These are phyloP conservation scores for Cacatua alba DNA, from an alignment of 2,113 vertebrate species.

Conservation along the genomic window DNA sequence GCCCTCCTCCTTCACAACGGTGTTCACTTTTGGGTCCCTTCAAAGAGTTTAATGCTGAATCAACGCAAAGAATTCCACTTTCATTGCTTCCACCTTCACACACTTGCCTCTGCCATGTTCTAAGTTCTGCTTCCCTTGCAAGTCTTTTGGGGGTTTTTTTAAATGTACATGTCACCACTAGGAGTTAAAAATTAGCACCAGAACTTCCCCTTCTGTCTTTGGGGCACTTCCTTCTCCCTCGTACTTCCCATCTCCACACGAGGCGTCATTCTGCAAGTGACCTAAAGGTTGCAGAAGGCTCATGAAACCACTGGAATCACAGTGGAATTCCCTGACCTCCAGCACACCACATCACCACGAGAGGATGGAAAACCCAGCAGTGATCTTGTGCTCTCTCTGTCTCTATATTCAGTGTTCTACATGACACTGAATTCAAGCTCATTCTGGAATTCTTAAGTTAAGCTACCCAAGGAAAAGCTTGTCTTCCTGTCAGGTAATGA, in stretches of 20 bases:
- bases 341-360: background rate
- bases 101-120: accelerated
- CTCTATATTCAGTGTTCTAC: accelerated
- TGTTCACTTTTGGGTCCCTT: background rate
- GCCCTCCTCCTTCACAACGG: accelerated
- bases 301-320: background rate
- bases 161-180: background rate
- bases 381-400: background rate
- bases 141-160: background rate
- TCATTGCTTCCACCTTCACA: background rate
- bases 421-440: accelerated
- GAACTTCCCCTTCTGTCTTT: background rate
- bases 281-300: background rate
- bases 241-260: background rate
- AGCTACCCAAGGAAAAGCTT: background rate
- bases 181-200: background rate
- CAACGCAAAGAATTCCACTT: background rate
- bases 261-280: background rate
- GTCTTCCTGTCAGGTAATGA: background rate
- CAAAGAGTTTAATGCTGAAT: background rate
- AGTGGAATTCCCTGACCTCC: background rate
- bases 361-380: background rate
- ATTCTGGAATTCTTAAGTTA: background rate
- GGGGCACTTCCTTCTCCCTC: background rate
- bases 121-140: background rate